These are phyloP conservation scores for Megalurothrips usitatus DNA, from an alignment of 2,888 invertebrate species.

Conservation along the genomic window DNA sequence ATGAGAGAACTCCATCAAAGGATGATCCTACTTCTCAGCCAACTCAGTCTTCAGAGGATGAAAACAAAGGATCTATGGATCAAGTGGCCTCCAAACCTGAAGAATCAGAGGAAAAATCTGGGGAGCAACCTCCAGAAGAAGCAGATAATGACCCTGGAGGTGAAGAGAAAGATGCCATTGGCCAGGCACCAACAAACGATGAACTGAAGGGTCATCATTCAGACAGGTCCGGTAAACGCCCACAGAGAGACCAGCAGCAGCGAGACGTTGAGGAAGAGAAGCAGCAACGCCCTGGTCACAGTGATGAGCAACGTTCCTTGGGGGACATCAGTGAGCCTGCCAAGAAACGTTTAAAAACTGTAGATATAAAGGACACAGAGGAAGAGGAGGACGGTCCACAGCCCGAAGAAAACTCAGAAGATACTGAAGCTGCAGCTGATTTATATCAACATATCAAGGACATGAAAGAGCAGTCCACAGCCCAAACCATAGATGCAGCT, in stretches of 20 bases:
- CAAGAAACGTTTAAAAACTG: conserved; percentile 58
- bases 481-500: conserved; percentile 56
- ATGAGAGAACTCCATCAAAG: conserved; percentile 48
- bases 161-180: conserved; percentile 58
- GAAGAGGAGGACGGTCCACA: conserved; percentile 45
- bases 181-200: conserved; percentile 52
- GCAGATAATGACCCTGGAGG: conserved; percentile 36
- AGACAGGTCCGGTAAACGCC: conserved; percentile 2
- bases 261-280: conserved; percentile 49
- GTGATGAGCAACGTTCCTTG: conserved; percentile 68
- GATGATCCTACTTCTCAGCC: conserved; percentile 41
- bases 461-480: conserved; percentile 56
- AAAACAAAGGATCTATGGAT: conserved; percentile 48
- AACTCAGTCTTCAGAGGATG: conserved; percentile 42
- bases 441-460: conserved; percentile 82
- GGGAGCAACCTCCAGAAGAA: conserved; percentile 58
- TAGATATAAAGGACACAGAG: conserved; percentile 51
- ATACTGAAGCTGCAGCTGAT: conserved; percentile 50
- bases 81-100: conserved; percentile 44
- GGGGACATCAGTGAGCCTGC: conserved; percentile 61
- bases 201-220: conserved; percentile 5
- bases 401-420: conserved; percentile 40
- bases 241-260: conserved; percentile 45
- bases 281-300: conserved; percentile 68
- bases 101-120: conserved; percentile 46